Conservation (phyloP, 2,888 invertebrate genomes). For the Cantharis lateralis region DNA sequence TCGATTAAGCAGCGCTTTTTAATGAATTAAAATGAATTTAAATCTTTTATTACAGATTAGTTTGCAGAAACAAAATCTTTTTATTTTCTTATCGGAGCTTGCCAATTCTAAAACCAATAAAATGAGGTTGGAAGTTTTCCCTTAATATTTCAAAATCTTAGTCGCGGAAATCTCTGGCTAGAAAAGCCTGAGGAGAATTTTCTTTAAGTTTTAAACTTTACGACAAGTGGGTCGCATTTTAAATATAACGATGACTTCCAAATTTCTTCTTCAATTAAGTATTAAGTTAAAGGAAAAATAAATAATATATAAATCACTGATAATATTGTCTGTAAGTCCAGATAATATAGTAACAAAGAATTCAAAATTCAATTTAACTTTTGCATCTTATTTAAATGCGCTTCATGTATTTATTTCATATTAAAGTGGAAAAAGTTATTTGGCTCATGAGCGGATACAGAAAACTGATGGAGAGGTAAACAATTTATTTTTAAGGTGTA, state of each 20-base stretch:
- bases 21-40: neutral
- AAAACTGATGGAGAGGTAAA: neutral
- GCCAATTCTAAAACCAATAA: slow-evolving; percentile 8
- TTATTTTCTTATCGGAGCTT: slow-evolving; percentile 3
- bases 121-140: neutral
- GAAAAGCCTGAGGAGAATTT: slow-evolving; percentile 2
- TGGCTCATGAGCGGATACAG: neutral
- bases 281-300: neutral
- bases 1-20: no score
- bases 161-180: neutral
- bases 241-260: neutral
- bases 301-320: neutral
- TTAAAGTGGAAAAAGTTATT: neutral
- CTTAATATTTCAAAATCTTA: slow-evolving; percentile 15
- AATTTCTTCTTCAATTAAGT: neutral
- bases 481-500: neutral
- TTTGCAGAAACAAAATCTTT: neutral
- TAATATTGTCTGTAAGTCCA: neutral
- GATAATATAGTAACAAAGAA: no score
- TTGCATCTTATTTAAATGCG: neutral
- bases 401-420: neutral
- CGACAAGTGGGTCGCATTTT: neutral
- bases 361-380: no score
- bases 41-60: neutral
- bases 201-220: slow-evolving; percentile 8